Conservation (phyloP, 1,140 invertebrate genomes). For the Procambarus virginalis region DNA sequence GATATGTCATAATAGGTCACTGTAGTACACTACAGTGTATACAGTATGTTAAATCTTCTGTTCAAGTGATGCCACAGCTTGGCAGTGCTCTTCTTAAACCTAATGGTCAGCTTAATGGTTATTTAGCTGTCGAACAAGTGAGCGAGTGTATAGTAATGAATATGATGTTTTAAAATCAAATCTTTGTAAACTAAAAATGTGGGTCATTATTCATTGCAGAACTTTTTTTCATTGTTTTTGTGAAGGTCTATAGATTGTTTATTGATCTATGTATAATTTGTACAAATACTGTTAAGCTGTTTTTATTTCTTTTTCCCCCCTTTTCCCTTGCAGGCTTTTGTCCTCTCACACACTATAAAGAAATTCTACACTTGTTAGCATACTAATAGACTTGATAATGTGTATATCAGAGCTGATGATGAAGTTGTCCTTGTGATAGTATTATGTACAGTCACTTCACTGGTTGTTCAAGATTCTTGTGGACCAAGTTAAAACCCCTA, state of each 20-base stretch:
- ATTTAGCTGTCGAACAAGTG: neutral
- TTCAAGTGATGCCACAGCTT: conserved; percentile 11
- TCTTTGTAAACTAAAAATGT: neutral
- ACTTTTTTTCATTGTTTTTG: conserved; percentile 9
- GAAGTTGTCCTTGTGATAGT: conserved; percentile 30
- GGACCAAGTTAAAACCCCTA: neutral
- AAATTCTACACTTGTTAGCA: too few relatives aligned
- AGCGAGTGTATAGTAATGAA: too few relatives aligned
- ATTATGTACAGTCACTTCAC: conserved; percentile 16
- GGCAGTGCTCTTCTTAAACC: neutral
- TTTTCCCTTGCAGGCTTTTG: neutral
- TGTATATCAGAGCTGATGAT: conserved; percentile 22
- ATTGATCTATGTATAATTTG: conserved; percentile 3
- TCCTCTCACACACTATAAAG: too few relatives aligned
- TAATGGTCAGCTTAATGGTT: neutral
- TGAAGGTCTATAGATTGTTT: neutral
- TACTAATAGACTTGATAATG: too few relatives aligned
- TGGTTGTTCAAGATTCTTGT: conserved; percentile 7
- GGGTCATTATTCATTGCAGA: neutral
- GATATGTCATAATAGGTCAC: conserved; percentile 42
- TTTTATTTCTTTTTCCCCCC: conserved; percentile 1
- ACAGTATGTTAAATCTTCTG: neutral
- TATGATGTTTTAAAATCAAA: neutral
- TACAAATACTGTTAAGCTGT: conserved; percentile 18
- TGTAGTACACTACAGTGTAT: conserved; percentile 14